These are phyloP conservation scores for Heliconius hewitsoni DNA, from an alignment of 1,140 invertebrate species.

Conservation along the genomic window DNA sequence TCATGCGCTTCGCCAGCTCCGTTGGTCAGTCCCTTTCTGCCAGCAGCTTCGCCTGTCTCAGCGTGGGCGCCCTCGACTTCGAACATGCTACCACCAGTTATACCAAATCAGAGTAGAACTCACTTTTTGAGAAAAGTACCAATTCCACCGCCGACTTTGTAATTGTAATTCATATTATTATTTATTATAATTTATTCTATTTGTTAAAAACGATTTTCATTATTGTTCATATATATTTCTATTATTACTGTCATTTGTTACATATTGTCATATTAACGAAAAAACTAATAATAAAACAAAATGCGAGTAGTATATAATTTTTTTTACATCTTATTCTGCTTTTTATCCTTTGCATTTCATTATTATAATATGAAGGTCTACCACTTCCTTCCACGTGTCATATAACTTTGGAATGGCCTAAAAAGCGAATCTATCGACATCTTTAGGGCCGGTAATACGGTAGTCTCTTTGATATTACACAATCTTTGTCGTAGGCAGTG, in stretches of 20 bases:
- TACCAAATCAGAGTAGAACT: slow-evolving; percentile 40
- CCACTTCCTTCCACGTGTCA: too few relatives aligned
- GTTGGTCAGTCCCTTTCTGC: slow-evolving; percentile 51
- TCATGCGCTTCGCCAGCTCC: slow-evolving; percentile 32
- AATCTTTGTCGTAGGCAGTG: too few relatives aligned
- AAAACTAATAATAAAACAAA: too few relatives aligned
- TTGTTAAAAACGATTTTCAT: background rate
- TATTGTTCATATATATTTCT: background rate
- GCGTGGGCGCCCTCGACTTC: slow-evolving; percentile 45
- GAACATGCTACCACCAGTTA: slow-evolving; percentile 44
- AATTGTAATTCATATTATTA: slow-evolving; percentile 22
- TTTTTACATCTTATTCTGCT: too few relatives aligned
- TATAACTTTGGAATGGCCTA: too few relatives aligned
- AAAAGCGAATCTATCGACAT: too few relatives aligned
- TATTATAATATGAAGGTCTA: too few relatives aligned
- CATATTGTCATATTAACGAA: too few relatives aligned
- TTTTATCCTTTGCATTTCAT: too few relatives aligned
- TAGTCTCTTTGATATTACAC: too few relatives aligned
- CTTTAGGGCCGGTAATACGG: too few relatives aligned
- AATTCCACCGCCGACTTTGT: slow-evolving; percentile 56
- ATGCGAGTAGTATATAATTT: too few relatives aligned
- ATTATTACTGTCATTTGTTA: background rate
- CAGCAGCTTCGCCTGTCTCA: slow-evolving; percentile 58
- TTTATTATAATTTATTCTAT: background rate
- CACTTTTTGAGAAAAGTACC: slow-evolving; percentile 60